Base-by-base conservation (phyloP, 2,888 invertebrate genomes). In the Tenthredo amoena region DNA sequence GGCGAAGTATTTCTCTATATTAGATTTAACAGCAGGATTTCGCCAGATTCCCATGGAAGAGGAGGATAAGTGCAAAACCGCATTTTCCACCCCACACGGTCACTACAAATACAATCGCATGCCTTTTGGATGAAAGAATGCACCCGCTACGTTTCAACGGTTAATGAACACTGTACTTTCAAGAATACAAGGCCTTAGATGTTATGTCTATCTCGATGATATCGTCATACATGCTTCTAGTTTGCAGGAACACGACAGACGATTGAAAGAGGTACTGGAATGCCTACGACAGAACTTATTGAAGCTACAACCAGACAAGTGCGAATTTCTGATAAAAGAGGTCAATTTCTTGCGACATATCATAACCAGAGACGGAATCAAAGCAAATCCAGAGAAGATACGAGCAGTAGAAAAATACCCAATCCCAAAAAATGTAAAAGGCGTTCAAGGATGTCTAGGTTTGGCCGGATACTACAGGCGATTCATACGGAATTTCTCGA, bases 1-100 rank as follows among this genome's bases (percentile, higher is more conserved):
- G 58, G 68, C 86, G 0, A 85, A 85, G 62, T 87, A 86, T 84
- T 87, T 87, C 50, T 86, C 86, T 12, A 86, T 84, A 2, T 84
- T 87, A 6, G 87, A 86, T 50, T 55, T n/a, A n/a, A n/a, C 86
- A 3, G 68, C 34, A 34, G 34, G 34, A 34, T 4, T 34, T 4
- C 34, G 4, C 34, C 34, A 34, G 4, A 34, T 34, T 34, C 34
- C 34, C 1, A 34, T 34, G 34, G 2, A 34, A 34, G 34, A 34
- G 4, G 34, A 34, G 34, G 34, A 34, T 34, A 34, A 12, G 47
- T 47, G 15, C 34, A 47, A 47, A 5, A 47, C 47, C 2, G 34
- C 34, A 34, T 34, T 34, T 34, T 34, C 34, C 34, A 34, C 34
- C 4, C 34, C 34, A 34, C 34, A 34, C 34, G 34, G 34, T 34